Conservation (phyloP, 2,888 invertebrate genomes). For the Neoscelio sp. region DNA sequence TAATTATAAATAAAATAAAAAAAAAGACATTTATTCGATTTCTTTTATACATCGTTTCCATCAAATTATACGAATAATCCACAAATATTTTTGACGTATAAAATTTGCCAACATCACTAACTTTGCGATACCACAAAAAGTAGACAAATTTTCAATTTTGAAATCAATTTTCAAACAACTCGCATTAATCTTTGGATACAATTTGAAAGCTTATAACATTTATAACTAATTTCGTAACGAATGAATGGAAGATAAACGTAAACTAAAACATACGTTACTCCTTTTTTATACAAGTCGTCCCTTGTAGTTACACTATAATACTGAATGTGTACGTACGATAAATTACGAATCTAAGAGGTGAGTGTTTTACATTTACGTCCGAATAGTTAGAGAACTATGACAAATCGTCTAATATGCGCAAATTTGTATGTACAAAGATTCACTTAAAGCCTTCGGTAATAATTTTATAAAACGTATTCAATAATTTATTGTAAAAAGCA, state of each 20-base stretch:
- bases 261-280: constrained; percentile 5
- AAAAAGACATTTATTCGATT: too few relatives aligned
- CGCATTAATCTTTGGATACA: background rate
- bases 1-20: constrained; percentile 1
- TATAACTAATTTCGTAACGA: background rate
- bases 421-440: constrained; percentile 20
- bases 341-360: constrained; percentile 34
- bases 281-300: constrained; percentile 39
- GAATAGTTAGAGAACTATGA: constrained; percentile 15
- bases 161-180: background rate
- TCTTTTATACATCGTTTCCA: too few relatives aligned
- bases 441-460: constrained; percentile 10
- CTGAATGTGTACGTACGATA: constrained; percentile 45
- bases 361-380: constrained; percentile 4
- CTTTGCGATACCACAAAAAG: background rate
- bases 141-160: background rate
- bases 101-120: too few relatives aligned
- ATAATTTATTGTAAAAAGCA: background rate
- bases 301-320: constrained; percentile 50
- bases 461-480: constrained; percentile 1
- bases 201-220: background rate
- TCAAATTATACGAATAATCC: too few relatives aligned
- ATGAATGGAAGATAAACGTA: background rate
- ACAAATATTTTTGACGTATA: too few relatives aligned
- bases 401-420: background rate